These are phyloP conservation scores for Bradypodion pumilum DNA, from an alignment of 2,797 vertebrate genomes.

Conservation along the genomic window DNA sequence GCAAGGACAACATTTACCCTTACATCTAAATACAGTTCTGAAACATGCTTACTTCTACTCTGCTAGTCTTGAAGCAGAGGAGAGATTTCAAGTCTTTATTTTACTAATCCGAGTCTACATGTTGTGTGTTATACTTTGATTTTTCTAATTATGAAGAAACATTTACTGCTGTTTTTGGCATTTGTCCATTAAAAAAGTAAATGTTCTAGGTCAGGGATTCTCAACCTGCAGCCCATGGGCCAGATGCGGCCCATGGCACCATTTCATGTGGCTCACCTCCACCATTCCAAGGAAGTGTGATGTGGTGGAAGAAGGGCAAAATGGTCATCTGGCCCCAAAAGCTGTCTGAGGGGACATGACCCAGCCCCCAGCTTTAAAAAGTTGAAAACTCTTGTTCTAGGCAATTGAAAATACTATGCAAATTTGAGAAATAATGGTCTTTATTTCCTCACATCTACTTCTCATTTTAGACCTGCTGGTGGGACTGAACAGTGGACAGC, in stretches of 20 bases:
- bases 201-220: too few species aligned
- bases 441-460: conserved; percentile 1
- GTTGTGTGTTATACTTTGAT: not conserved
- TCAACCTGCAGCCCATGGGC: too few species aligned
- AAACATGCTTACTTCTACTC: not conserved
- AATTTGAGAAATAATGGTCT: not conserved
- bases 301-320: too few species aligned
- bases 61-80: not conserved
- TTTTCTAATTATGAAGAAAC: not conserved
- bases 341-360: too few species aligned
- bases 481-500: conserved; percentile 88
- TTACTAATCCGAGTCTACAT: not conserved
- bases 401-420: too few species aligned
- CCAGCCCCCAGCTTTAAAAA: too few species aligned
- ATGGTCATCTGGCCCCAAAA: too few species aligned
- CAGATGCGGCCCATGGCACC: too few species aligned
- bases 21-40: not conserved
- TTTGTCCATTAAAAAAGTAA: not conserved
- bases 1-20: too few species aligned
- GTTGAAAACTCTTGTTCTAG: too few species aligned
- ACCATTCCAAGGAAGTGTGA: too few species aligned
- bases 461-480: conserved; percentile 84
- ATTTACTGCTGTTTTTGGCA: not conserved
- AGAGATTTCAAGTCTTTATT: not conserved
- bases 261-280: too few species aligned